phyloP scores from a whole-genome alignment of 2,888 invertebrate genomes.

The Ctenicera cuprea region DNA sequence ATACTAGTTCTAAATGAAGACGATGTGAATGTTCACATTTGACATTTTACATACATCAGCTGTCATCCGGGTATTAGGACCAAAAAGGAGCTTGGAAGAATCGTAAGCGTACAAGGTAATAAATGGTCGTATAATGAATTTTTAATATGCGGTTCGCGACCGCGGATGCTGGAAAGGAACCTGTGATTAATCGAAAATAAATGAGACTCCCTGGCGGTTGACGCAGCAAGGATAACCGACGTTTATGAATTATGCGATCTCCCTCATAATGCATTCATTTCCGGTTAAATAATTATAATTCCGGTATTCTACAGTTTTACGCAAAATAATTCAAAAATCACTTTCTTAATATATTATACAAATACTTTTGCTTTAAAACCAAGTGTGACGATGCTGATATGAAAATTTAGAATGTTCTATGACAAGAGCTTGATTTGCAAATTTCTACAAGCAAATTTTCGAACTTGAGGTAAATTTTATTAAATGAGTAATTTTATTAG shows the following conservation, averaged over 20 bases:
- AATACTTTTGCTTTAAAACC: too few relatives aligned
- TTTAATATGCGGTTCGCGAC: conserved; percentile 44
- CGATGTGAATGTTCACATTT: conserved; percentile 4
- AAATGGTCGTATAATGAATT: conserved; percentile 44
- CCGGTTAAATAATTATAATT: conserved; percentile 2
- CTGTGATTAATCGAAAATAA: conserved; percentile 46
- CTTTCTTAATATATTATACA: too few relatives aligned
- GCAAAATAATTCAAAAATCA: too few relatives aligned
- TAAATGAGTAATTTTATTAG: too few relatives aligned
- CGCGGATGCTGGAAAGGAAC: conserved; percentile 28
- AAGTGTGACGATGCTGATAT: too few relatives aligned
- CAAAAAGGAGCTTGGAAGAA: conserved; percentile 20
- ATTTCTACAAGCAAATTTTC: too few relatives aligned
- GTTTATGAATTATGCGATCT: conserved; percentile 36
- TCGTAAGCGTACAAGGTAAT: conserved; percentile 38
- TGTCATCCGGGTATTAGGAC: conserved; percentile 1
- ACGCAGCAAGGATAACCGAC: conserved; percentile 38
- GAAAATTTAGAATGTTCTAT: too few relatives aligned
- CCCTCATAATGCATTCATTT: background rate
- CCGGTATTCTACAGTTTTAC: too few relatives aligned
- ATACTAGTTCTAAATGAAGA: conserved; percentile 8
- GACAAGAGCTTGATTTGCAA: too few relatives aligned
- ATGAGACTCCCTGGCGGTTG: conserved; percentile 44
- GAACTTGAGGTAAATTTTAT: too few relatives aligned
- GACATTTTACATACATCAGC: conserved; percentile 18